Base-by-base conservation (phyloP, 2,888 invertebrate species). In the Nemotelus nigrinus region DNA sequence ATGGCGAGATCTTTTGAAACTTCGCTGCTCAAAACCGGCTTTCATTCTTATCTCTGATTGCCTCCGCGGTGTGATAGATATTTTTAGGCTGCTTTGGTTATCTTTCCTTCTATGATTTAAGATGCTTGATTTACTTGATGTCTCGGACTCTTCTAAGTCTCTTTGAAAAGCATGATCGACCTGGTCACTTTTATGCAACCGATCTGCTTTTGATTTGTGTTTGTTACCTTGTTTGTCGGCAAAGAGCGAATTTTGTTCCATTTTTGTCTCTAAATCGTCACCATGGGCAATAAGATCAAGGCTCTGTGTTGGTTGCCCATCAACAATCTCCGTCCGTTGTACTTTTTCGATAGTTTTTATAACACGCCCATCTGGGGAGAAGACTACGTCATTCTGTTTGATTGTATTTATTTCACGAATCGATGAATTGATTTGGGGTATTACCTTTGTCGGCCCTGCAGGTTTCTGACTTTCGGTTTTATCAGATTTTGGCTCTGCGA, bases 331-430 rank as follows among this genome's bases (percentile, higher is more conserved):
- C n/a, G 72, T 72, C 39, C 72, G 3, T 2, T 55, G 3, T n/a
- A 45, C 6, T 45, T 55, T 55, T 10, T 57, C 44, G 6, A 44
- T 44, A 41, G 57, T 55, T 55, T 71, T 57, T 43, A 57, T 57
- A n/a, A 72, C 57, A n/a, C 57, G 2, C 6, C 45, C 57, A 5
- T 55, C 55, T 6, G 72, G 57, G n/a, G 65, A 45, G n/a, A 58
- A 57, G 5, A 72, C 41, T 2, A 72, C 44, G 10, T 57, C 72
- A 57, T 57, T 72, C n/a, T 71, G 47, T 8, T 50, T 50, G 3
- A 71, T 53, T 39, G 72, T 72, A 10, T 57, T 72, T 6, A 67
- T 48, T 67, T 67, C 67, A 7, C 67, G 67, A 25, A 47, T 10
- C 3, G 48, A 47, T 10, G 25, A 5, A 10, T 47, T 48, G 48